Percentiles rank a stretch among this genome's conserved stretches.
Conservation (phyloP, 1,140 invertebrate genomes). For the Lasioglossum albipes region DNA sequence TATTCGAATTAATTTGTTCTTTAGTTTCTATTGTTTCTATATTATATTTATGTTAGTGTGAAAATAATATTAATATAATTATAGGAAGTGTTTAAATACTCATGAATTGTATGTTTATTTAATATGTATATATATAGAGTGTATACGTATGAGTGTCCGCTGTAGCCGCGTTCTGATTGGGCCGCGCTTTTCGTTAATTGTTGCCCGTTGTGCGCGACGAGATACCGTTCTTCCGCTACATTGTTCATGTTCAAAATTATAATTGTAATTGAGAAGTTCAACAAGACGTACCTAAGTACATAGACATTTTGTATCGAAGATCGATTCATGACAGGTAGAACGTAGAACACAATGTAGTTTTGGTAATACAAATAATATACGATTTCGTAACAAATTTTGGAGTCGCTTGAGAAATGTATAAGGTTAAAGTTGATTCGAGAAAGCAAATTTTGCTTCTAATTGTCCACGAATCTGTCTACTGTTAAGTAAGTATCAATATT, state of each 20-base stretch:
- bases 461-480: neutral
- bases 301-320: conserved; percentile 45
- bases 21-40: neutral
- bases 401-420: conserved; percentile 11
- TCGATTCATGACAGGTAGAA: conserved; percentile 24
- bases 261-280: conserved; percentile 17
- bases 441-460: conserved; percentile 14
- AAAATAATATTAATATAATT: neutral
- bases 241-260: conserved; percentile 25
- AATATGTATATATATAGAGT: no score
- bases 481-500: conserved; percentile 27
- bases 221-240: conserved; percentile 15
- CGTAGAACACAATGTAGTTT: conserved; percentile 14
- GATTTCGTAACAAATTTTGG: neutral
- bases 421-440: neutral
- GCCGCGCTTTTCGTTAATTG: neutral
- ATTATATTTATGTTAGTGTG: neutral
- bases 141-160: no score
- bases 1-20: neutral
- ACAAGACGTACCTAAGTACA: conserved; percentile 14
- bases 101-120: no score
- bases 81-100: no score
- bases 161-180: no score
- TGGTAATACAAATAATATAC: conserved; percentile 9
- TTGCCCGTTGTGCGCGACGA: no score